Percentiles rank a stretch among this genome's conserved stretches.
Evolutionary conservation across 2,888 invertebrate species (phyloP).

Genomic region (Dolomedes plantarius): DNA sequence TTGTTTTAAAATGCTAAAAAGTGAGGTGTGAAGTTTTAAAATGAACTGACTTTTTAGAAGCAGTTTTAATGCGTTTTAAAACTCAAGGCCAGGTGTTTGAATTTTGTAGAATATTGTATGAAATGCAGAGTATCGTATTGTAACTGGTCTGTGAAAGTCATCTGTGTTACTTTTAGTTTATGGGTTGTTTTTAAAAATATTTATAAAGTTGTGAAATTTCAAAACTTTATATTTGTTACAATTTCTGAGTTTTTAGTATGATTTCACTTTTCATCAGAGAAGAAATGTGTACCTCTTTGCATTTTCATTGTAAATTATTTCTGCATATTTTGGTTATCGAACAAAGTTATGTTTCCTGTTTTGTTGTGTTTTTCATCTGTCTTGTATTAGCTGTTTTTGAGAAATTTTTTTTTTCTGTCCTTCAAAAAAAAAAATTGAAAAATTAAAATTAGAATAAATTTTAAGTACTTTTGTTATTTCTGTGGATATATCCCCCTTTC

Average conservation of each 20-base stretch:
- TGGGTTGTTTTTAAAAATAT: not conserved
- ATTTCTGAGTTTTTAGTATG: not conserved
- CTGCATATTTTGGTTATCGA: constrained; percentile 27
- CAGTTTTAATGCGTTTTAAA: too few relatives aligned
- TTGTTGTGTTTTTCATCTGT: not conserved
- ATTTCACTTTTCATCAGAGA: not conserved
- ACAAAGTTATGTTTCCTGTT: constrained; percentile 24
- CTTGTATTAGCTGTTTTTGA: not conserved
- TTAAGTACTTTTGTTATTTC: not conserved
- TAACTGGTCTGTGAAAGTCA: too few relatives aligned
- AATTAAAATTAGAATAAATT: not conserved
- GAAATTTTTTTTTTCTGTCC: not conserved
- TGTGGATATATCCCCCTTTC: too few relatives aligned
- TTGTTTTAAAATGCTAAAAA: too few relatives aligned
- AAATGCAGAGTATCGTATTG: too few relatives aligned
- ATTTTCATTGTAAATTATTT: not conserved
- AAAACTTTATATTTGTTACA: not conserved
- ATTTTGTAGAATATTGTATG: too few relatives aligned
- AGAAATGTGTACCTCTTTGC: not conserved
- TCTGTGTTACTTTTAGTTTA: too few relatives aligned
- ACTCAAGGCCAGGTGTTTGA: too few relatives aligned
- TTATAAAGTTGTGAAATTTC: not conserved
- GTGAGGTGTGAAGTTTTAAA: too few relatives aligned
- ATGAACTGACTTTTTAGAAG: too few relatives aligned
- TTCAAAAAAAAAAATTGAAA: too few relatives aligned